Conservation (phyloP, 2,888 invertebrate species). For the Cacoxenus indagator region DNA sequence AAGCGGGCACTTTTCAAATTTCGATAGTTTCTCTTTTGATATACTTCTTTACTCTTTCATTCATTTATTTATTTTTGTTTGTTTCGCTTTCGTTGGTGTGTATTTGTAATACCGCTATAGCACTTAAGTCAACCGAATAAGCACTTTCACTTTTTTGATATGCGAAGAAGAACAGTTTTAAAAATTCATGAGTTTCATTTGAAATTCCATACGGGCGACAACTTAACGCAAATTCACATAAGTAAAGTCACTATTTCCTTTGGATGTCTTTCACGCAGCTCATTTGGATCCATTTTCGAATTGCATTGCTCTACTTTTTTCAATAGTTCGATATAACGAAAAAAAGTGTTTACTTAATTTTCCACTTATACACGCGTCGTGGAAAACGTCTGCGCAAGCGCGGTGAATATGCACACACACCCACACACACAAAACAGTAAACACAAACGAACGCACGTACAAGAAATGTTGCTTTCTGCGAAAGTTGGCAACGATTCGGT, state of each 20-base stretch:
- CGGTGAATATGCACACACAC: background rate
- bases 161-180: slow-evolving; percentile 52
- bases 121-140: slow-evolving; percentile 40
- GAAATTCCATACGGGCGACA: background rate
- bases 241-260: slow-evolving; percentile 50
- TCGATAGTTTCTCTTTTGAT: background rate
- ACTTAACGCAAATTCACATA: slow-evolving; percentile 40
- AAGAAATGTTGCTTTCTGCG: slow-evolving; percentile 30
- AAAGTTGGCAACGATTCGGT: slow-evolving; percentile 4
- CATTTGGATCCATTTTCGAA: background rate
- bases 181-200: slow-evolving; percentile 20
- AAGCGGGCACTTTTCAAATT: background rate
- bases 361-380: no score
- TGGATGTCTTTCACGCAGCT: background rate
- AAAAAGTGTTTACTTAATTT: no score
- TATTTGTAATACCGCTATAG: slow-evolving; percentile 54
- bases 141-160: slow-evolving; percentile 63
- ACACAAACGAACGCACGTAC: slow-evolving; percentile 17
- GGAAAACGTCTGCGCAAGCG: slow-evolving; percentile 2
- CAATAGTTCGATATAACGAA: no score
- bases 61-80: slow-evolving; percentile 42
- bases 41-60: slow-evolving; percentile 36
- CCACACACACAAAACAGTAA: background rate
- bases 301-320: slow-evolving; percentile 3
- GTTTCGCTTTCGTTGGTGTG: slow-evolving; percentile 46